Conservation (phyloP, 2,888 invertebrate species). For the Calameuta pallipes region DNA sequence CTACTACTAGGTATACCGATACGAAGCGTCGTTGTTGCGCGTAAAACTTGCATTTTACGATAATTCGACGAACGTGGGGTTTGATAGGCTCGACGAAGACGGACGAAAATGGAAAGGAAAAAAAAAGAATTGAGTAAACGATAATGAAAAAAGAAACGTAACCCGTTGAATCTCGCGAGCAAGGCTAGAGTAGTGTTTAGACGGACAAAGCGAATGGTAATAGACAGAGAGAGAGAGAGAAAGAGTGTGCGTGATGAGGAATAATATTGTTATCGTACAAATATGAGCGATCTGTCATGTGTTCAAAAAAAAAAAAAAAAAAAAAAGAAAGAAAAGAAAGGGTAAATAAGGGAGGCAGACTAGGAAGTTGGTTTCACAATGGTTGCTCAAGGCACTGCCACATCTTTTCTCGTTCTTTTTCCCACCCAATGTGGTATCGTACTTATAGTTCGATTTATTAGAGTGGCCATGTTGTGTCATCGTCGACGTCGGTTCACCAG, state of each 20-base stretch:
- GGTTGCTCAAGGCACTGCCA: conserved; percentile 66
- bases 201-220: conserved; percentile 36
- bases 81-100: conserved; percentile 54
- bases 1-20: conserved; percentile 20
- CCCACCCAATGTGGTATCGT: conserved; percentile 36
- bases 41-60: neutral
- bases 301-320: conserved; percentile 51
- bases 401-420: conserved; percentile 36
- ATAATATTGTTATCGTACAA: conserved; percentile 60
- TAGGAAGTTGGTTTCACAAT: conserved; percentile 53
- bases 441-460: conserved; percentile 42
- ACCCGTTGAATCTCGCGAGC: conserved; percentile 47
- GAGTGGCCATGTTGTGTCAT: neutral
- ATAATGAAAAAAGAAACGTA: no score
- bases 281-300: conserved; percentile 63
- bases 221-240: conserved; percentile 33
- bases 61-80: conserved; percentile 19
- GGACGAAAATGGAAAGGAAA: conserved; percentile 26
- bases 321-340: conserved; percentile 27
- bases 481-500: no score
- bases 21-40: conserved; percentile 18
- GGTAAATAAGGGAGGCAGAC: conserved; percentile 22
- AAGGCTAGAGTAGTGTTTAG: conserved; percentile 62
- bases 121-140: neutral
- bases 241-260: conserved; percentile 34